phyloP scores from a whole-genome alignment of 2,888 invertebrate species.

The Torymus texanus region DNA sequence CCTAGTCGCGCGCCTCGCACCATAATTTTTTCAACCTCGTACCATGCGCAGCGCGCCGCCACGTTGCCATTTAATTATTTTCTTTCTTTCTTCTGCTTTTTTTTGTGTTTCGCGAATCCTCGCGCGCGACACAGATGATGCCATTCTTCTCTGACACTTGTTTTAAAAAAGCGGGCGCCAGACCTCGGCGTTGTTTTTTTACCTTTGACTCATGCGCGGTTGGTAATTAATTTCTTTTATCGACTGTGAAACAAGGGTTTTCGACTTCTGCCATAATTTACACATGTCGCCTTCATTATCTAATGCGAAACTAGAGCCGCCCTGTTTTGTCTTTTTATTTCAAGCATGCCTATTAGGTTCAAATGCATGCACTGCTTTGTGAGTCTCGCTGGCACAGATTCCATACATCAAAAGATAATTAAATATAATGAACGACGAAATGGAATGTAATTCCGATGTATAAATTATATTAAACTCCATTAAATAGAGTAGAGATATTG shows the following conservation, averaged over 20 bases:
- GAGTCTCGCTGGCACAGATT: background rate
- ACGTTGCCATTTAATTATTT: conserved; percentile 31
- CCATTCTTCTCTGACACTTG: conserved; percentile 40
- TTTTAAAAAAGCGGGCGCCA: background rate
- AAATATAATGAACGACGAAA: no score
- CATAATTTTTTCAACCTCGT: conserved; percentile 54
- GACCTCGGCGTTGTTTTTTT: no score
- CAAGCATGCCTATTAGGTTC: no score
- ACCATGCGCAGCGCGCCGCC: conserved; percentile 47
- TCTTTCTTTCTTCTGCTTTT: background rate
- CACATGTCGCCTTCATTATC: conserved; percentile 24
- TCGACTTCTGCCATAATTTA: conserved; percentile 1
- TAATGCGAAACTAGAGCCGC: no score
- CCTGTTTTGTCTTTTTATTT: no score
- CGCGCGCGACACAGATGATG: background rate
- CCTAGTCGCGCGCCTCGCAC: conserved; percentile 54
- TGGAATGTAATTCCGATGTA: no score
- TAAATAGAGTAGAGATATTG: no score
- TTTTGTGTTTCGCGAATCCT: background rate
- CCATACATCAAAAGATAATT: no score
- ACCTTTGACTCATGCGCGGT: background rate
- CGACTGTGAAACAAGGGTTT: conserved; percentile 2
- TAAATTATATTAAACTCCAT: no score
- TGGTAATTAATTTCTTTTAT: conserved; percentile 30
- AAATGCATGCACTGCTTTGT: background rate